These are phyloP conservation scores for Seriola aureovittata DNA, from an alignment of 2,113 vertebrate species.

Conservation along the genomic window DNA sequence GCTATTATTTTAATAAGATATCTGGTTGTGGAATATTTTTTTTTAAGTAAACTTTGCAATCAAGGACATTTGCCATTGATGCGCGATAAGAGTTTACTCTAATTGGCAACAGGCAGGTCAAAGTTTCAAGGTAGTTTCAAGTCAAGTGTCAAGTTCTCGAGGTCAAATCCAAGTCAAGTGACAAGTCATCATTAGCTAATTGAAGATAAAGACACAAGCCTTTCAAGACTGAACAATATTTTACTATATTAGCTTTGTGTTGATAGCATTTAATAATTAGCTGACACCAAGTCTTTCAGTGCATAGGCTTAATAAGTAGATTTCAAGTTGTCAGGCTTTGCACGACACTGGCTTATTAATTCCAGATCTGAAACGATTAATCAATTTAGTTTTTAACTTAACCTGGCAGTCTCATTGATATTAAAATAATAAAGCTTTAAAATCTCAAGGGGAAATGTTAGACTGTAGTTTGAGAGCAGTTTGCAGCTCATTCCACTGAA, in stretches of 20 bases:
- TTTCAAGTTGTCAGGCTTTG: not conserved
- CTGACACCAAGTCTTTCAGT: not conserved
- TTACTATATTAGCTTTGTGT: not conserved
- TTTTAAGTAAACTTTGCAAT: not conserved
- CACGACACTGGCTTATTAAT: not conserved
- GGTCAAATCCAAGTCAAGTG: conserved; percentile 15
- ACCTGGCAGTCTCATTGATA: no score
- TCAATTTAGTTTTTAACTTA: no score
- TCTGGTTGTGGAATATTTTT: no score
- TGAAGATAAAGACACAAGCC: no score
- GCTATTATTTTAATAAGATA: no score
- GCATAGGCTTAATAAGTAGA: not conserved
- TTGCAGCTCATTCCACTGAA: no score
- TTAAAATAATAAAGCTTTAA: no score
- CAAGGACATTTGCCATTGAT: conserved; percentile 2
- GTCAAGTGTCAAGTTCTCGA: not conserved
- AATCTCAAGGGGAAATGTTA: no score
- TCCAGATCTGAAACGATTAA: no score
- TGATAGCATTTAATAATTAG: not conserved
- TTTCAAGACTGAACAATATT: not conserved
- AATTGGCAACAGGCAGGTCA: not conserved
- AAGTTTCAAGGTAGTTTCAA: conserved; percentile 1
- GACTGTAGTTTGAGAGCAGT: no score
- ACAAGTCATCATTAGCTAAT: not conserved
- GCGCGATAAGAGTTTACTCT: conserved; percentile 1